Conservation (phyloP, 2,797 vertebrate genomes). For the Sebastes cheni region DNA sequence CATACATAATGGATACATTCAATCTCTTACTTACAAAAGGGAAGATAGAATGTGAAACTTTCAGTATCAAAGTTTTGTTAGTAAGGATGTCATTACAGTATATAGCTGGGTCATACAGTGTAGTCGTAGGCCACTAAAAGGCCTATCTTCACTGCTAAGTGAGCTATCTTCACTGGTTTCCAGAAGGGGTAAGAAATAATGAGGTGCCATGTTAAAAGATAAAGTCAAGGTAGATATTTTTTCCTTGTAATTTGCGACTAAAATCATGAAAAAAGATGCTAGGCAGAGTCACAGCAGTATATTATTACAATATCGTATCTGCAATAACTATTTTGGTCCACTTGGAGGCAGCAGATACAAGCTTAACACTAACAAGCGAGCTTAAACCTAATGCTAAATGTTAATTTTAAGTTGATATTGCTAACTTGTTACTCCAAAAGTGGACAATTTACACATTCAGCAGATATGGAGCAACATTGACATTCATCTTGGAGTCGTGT, state of each 20-base stretch:
- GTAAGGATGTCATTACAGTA: constrained; percentile 40
- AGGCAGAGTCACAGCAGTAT: neutral
- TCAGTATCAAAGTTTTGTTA: constrained; percentile 44
- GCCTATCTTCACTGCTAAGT: neutral
- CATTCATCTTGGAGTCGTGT: too few species aligned
- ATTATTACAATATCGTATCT: neutral
- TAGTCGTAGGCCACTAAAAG: neutral
- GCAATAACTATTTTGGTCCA: neutral
- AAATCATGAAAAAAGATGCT: neutral
- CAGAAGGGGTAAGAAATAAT: constrained; percentile 13
- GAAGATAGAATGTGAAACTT: neutral
- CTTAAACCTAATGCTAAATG: neutral
- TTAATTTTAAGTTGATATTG: neutral
- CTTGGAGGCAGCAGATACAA: neutral
- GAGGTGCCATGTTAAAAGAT: constrained; percentile 12
- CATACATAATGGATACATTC: constrained; percentile 61
- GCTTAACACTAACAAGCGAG: neutral
- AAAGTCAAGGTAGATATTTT: neutral
- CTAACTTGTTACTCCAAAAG: neutral
- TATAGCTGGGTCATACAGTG: neutral
- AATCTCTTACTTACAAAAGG: constrained; percentile 46
- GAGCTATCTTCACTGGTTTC: neutral
- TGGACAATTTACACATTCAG: too few species aligned
- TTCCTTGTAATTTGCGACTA: neutral
- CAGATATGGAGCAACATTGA: too few species aligned